Evolutionary conservation across 2,888 invertebrate species (phyloP).

Genomic region (Noctua janthina): DNA sequence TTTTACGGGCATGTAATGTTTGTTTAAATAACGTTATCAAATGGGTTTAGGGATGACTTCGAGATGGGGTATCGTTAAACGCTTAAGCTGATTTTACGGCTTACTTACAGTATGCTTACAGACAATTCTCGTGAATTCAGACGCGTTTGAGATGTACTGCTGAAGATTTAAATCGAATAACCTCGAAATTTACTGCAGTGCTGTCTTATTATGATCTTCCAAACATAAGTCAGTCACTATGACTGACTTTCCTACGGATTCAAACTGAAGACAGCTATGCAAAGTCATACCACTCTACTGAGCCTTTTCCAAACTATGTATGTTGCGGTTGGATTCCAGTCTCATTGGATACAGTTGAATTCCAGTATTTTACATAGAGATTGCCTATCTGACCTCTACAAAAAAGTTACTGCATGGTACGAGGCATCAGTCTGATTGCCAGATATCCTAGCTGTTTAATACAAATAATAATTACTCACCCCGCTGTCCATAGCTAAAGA

Average conservation of each 20-base stretch:
- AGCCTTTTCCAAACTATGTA: neutral
- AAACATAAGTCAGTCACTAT: too few species aligned
- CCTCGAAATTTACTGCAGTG: constrained; percentile 6
- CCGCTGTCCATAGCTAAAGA: too few species aligned
- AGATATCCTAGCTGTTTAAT: neutral
- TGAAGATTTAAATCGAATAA: constrained; percentile 14
- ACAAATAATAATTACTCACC: neutral
- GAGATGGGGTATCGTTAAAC: constrained; percentile 62
- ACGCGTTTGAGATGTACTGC: constrained; percentile 24
- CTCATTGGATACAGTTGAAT: neutral
- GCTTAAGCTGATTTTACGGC: constrained; percentile 63
- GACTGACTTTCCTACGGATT: neutral
- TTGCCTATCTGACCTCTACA: neutral
- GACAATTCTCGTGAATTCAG: constrained; percentile 34
- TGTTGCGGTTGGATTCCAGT: neutral
- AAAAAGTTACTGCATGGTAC: neutral
- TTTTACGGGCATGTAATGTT: constrained; percentile 65
- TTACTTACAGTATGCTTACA: constrained; percentile 54
- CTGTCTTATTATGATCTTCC: neutral
- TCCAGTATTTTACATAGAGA: neutral
- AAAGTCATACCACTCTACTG: neutral
- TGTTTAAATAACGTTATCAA: constrained; percentile 69
- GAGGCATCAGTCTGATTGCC: neutral
- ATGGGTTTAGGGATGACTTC: constrained; percentile 63
- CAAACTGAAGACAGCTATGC: neutral